phyloP scores from a whole-genome alignment of 53 echinoderm and acorn worm genomes.

The Mesocentrotus franciscanus region DNA sequence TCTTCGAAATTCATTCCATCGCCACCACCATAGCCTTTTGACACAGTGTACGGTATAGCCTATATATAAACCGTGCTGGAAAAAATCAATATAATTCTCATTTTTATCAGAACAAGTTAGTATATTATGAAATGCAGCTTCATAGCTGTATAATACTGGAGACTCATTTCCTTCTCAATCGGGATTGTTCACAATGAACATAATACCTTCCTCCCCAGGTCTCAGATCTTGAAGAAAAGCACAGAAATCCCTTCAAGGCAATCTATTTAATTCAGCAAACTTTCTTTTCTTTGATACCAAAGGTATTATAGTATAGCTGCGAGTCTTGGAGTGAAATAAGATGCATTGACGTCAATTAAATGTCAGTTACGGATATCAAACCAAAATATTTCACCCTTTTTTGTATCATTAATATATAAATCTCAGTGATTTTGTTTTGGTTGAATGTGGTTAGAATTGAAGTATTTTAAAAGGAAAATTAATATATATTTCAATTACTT shows the following conservation, averaged over 20 bases:
- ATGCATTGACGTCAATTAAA: not conserved
- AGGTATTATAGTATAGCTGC: not conserved
- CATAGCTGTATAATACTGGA: not conserved
- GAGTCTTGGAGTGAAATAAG: not conserved
- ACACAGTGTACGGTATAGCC: not conserved
- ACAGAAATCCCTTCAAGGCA: not conserved
- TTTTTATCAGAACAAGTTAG: not conserved
- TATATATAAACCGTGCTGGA: not conserved
- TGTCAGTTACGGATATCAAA: too few relatives aligned
- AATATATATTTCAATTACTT: too few relatives aligned
- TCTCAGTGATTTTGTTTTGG: too few relatives aligned
- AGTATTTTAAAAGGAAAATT: too few relatives aligned
- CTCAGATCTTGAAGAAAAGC: not conserved
- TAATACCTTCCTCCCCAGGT: not conserved
- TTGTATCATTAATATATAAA: too few relatives aligned
- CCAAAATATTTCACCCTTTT: too few relatives aligned
- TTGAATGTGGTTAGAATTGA: too few relatives aligned
- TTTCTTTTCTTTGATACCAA: not conserved
- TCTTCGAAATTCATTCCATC: not conserved
- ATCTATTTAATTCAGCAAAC: not conserved
- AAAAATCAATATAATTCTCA: conserved; percentile 21
- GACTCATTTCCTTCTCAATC: not conserved
- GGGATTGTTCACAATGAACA: not conserved
- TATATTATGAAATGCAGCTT: not conserved
- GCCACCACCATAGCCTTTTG: not conserved